phyloP scores from a whole-genome alignment of 2,113 vertebrate genomes.

The Caretta caretta region DNA sequence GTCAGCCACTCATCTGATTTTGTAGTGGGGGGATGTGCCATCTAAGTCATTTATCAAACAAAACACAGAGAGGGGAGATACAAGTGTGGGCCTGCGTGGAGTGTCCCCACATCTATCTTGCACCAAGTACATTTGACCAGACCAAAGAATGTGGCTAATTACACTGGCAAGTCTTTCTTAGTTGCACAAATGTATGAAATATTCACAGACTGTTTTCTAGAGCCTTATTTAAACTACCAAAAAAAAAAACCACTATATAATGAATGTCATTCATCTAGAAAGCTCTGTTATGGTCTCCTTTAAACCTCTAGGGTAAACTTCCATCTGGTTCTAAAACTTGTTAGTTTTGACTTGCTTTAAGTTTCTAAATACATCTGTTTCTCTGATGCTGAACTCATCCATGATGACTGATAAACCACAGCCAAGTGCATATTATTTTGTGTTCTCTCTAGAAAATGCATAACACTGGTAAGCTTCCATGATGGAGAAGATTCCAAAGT shows the following conservation, averaged over 20 bases:
- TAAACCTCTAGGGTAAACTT: not conserved
- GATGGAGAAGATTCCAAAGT: not conserved
- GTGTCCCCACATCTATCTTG: not conserved
- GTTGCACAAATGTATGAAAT: not conserved
- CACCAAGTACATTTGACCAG: not conserved
- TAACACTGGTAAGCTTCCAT: not conserved
- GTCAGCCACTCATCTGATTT: not conserved
- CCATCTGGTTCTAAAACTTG: not conserved
- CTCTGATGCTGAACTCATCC: not conserved
- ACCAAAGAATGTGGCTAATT: not conserved
- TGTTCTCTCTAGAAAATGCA: not conserved
- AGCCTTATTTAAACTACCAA: not conserved
- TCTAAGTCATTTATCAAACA: not conserved
- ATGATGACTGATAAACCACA: not conserved
- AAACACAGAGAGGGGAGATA: not conserved
- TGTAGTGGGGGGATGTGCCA: fast-evolving
- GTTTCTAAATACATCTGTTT: not conserved
- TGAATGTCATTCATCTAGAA: not conserved
- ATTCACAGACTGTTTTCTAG: not conserved
- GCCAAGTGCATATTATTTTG: not conserved
- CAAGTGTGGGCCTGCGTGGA: not conserved
- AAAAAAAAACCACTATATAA: not conserved
- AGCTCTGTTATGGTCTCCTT: not conserved
- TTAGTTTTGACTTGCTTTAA: not conserved
- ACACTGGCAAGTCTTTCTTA: not conserved